Conservation (phyloP, 1,140 invertebrate genomes). For the Drosophila cardini region DNA sequence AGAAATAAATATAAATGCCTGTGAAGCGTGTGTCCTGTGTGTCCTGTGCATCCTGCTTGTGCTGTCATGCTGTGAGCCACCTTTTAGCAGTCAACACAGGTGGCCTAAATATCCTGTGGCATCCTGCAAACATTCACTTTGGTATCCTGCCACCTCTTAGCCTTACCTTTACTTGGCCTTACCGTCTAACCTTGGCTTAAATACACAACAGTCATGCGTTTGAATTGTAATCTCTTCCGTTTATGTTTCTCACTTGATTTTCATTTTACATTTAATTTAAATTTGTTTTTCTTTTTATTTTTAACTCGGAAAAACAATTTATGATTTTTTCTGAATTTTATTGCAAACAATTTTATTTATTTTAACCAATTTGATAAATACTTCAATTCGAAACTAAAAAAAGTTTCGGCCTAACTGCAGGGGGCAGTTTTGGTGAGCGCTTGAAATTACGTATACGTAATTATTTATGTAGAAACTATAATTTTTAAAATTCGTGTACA, state of each 20-base stretch:
- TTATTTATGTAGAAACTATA: too few species aligned
- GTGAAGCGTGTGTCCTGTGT: slow-evolving; percentile 48
- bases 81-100: slow-evolving; percentile 12
- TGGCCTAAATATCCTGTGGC: neutral
- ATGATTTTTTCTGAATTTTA: too few species aligned
- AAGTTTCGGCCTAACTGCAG: too few species aligned
- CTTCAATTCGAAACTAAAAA: too few species aligned
- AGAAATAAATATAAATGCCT: slow-evolving; percentile 70
- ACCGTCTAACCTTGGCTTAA: neutral
- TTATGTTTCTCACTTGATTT: slow-evolving; percentile 17
- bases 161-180: neutral
- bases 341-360: neutral
- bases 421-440: too few species aligned
- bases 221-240: slow-evolving; percentile 2
- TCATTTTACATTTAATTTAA: neutral
- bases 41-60: neutral
- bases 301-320: too few species aligned
- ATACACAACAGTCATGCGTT: slow-evolving; percentile 1
- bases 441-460: too few species aligned
- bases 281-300: neutral
- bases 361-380: neutral
- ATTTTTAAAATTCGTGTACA: too few species aligned
- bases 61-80: neutral
- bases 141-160: neutral
- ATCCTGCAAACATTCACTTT: too few species aligned